These are phyloP conservation scores for Rotaria macrura DNA, from an alignment of 2,888 invertebrate genomes.

Conservation along the genomic window DNA sequence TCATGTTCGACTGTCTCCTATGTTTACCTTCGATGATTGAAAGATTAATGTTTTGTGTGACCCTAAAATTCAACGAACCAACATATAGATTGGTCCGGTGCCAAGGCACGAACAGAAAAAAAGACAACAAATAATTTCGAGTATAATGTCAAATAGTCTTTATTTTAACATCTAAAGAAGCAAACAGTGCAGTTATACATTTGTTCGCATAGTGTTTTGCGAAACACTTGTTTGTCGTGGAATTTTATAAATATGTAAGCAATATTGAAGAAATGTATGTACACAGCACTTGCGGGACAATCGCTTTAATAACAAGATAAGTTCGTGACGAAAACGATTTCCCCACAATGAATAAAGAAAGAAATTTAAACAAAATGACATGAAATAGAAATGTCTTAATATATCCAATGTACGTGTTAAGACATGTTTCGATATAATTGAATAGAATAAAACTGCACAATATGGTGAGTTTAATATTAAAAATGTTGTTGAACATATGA, in stretches of 20 bases:
- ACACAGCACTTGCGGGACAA: background rate
- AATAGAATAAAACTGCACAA: background rate
- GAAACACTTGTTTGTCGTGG: background rate
- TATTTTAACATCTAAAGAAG: too few relatives aligned
- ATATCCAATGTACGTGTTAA: background rate
- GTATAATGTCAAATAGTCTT: too few relatives aligned
- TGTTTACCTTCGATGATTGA: too few relatives aligned
- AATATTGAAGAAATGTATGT: background rate
- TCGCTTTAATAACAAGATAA: background rate
- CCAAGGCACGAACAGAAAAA: too few relatives aligned
- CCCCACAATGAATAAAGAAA: constrained; percentile 14
- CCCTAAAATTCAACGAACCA: too few relatives aligned
- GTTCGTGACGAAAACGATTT: constrained; percentile 14
- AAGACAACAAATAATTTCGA: too few relatives aligned
- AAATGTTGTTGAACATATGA: constrained; percentile 17
- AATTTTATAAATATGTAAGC: background rate
- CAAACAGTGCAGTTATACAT: background rate
- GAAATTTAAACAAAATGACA: constrained; percentile 13
- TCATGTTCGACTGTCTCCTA: too few relatives aligned
- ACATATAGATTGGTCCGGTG: too few relatives aligned
- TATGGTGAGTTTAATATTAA: background rate
- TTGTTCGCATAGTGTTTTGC: background rate
- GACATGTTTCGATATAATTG: background rate
- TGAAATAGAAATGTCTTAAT: constrained; percentile 4
- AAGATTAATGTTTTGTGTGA: too few relatives aligned